Evolutionary conservation across 2,888 invertebrate genomes (phyloP).

Genomic region (Teinopalpus imperialis): DNA sequence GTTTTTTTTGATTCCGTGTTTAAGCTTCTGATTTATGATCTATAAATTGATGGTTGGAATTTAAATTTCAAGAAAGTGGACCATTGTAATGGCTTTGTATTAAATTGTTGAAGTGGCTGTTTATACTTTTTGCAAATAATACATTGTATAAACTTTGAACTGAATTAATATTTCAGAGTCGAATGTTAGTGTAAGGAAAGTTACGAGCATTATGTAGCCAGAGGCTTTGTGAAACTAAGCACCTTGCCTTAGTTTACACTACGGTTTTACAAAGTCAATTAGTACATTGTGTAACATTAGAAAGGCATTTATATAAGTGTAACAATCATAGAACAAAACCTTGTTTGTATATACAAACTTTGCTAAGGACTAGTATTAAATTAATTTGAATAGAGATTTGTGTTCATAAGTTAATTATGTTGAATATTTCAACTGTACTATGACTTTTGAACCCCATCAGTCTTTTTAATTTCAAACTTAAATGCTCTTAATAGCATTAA

Average conservation of each 20-base stretch:
- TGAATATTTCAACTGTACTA: too few relatives aligned
- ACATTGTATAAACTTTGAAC: conserved; percentile 12
- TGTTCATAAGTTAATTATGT: too few relatives aligned
- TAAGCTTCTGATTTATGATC: too few relatives aligned
- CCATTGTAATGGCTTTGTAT: too few relatives aligned
- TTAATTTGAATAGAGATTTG: too few relatives aligned
- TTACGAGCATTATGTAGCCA: conserved; percentile 51
- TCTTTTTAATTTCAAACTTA: too few relatives aligned
- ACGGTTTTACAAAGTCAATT: conserved; percentile 65
- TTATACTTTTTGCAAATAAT: conserved; percentile 12
- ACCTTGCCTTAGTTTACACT: conserved; percentile 61
- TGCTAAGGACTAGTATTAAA: too few relatives aligned
- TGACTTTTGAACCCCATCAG: too few relatives aligned
- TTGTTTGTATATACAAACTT: not conserved
- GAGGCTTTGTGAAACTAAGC: conserved; percentile 57
- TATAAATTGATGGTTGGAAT: too few relatives aligned
- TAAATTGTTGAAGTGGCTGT: not conserved
- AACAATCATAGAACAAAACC: conserved; percentile 2
- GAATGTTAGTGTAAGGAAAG: conserved; percentile 50
- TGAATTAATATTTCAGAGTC: conserved; percentile 47
- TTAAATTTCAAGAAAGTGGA: too few relatives aligned
- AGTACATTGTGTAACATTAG: conserved; percentile 52
- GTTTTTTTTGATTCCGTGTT: too few relatives aligned
- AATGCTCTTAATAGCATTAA: too few relatives aligned
- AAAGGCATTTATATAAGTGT: conserved; percentile 42